These are phyloP conservation scores for Hassar affinis DNA, from an alignment of 2,113 vertebrate genomes.

Conservation along the genomic window DNA sequence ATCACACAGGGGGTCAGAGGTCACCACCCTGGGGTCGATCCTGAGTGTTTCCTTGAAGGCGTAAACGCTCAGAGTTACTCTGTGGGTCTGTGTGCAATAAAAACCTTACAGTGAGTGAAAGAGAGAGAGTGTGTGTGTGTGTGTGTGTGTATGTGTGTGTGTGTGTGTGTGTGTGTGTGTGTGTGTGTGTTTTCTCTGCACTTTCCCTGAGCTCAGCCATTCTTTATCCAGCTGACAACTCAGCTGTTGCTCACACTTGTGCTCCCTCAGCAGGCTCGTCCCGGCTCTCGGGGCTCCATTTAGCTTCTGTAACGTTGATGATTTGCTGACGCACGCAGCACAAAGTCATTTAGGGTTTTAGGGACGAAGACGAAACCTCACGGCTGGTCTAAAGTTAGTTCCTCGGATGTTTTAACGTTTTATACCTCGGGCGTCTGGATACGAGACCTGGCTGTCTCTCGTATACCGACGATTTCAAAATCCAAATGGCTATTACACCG, in stretches of 20 bases:
- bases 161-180: neutral
- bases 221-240: conserved; percentile 69
- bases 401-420: too few species aligned
- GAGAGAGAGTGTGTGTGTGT: neutral
- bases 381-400: neutral
- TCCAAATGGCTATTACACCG: too few species aligned
- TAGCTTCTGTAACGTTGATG: conserved; percentile 60
- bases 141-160: too few species aligned
- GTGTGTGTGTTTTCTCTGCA: conserved; percentile 42
- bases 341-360: conserved; percentile 15
- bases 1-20: conserved; percentile 31
- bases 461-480: too few species aligned
- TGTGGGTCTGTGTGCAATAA: neutral
- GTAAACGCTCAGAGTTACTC: conserved; percentile 13
- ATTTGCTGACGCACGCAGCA: conserved; percentile 54
- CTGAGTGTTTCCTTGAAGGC: neutral
- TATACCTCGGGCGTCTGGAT: too few species aligned
- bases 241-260: conserved; percentile 74
- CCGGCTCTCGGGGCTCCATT: conserved; percentile 41
- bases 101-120: neutral
- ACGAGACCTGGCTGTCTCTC: too few species aligned
- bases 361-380: neutral
- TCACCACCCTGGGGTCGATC: conserved; percentile 37
- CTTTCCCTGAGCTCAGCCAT: conserved; percentile 72
- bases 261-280: conserved; percentile 60